Evolutionary conservation across 2,797 vertebrate species (phyloP).

Genomic region (Catamblyrhynchus diadema): DNA sequence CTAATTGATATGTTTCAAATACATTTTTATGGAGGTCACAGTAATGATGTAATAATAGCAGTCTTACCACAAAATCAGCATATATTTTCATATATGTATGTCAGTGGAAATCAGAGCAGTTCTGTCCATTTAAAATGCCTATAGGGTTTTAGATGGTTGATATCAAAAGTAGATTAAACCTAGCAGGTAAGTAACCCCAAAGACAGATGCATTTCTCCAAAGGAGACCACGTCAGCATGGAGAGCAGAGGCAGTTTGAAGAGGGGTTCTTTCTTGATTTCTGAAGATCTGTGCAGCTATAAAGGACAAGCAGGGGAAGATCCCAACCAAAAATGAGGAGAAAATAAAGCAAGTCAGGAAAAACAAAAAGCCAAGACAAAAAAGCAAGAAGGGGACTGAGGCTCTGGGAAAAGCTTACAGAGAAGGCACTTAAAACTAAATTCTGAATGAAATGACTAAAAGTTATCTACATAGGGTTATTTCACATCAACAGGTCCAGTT

Average conservation of each 20-base stretch:
- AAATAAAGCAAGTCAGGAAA: not conserved
- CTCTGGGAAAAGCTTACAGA: not conserved
- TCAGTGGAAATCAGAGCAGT: not conserved
- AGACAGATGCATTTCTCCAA: not conserved
- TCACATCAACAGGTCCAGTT: not conserved
- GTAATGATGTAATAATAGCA: not conserved
- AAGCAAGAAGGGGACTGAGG: not conserved
- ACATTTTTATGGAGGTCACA: not conserved
- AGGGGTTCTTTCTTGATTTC: not conserved
- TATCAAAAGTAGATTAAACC: not conserved
- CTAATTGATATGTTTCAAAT: not conserved
- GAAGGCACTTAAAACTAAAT: not conserved
- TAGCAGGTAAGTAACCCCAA: not conserved
- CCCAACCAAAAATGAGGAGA: not conserved
- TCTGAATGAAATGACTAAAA: not conserved
- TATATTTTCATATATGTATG: not conserved
- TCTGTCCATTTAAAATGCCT: not conserved
- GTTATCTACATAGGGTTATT: not conserved
- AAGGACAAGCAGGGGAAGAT: not conserved
- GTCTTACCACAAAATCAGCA: not conserved
- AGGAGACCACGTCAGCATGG: accelerated
- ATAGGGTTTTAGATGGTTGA: not conserved
- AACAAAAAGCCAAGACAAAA: not conserved
- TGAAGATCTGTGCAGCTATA: not conserved
- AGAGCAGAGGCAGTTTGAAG: not conserved